A percentile compares a stretch with the other conserved stretches of the same genome.
Evolutionary conservation across 1,140 invertebrate species (phyloP).

Genomic region (Diploscapter pachys): DNA sequence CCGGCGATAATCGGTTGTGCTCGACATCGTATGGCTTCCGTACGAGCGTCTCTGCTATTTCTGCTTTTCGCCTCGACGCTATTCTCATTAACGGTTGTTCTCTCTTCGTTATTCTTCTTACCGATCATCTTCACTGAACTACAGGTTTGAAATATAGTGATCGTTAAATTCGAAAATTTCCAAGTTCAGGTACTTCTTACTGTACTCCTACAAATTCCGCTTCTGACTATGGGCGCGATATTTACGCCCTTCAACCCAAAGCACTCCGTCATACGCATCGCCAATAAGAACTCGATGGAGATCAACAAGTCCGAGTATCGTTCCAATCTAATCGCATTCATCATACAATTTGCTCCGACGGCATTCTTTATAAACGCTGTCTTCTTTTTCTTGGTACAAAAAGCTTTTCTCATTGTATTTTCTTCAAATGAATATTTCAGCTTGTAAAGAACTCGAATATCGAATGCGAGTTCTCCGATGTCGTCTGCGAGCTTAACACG

Average conservation of each 20-base stretch:
- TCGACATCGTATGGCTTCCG: constrained; percentile 20
- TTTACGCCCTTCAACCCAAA: constrained; percentile 25
- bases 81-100: constrained; percentile 12
- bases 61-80: constrained; percentile 15
- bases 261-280: constrained; percentile 16
- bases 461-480: constrained; percentile 24
- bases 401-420: background rate
- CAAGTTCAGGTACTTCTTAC: constrained; percentile 7
- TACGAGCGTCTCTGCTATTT: constrained; percentile 20
- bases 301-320: background rate
- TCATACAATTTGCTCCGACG: constrained; percentile 21
- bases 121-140: constrained; percentile 23
- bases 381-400: constrained; percentile 13
- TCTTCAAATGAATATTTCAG: constrained; percentile 1
- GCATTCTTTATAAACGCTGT: constrained; percentile 8
- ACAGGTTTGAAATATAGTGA: background rate
- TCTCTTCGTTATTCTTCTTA: constrained; percentile 20
- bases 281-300: constrained; percentile 16
- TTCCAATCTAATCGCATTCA: constrained; percentile 8
- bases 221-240: constrained; percentile 18
- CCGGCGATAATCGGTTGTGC: constrained; percentile 5
- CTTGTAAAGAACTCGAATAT: constrained; percentile 11
- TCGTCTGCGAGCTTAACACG: constrained; percentile 19
- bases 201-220: constrained; percentile 19
- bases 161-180: background rate